A percentile compares a stretch with the other conserved stretches of the same genome.
These are phyloP conservation scores for Bos indicus DNA, from an alignment of 2,113 vertebrate species.

Conservation along the genomic window DNA sequence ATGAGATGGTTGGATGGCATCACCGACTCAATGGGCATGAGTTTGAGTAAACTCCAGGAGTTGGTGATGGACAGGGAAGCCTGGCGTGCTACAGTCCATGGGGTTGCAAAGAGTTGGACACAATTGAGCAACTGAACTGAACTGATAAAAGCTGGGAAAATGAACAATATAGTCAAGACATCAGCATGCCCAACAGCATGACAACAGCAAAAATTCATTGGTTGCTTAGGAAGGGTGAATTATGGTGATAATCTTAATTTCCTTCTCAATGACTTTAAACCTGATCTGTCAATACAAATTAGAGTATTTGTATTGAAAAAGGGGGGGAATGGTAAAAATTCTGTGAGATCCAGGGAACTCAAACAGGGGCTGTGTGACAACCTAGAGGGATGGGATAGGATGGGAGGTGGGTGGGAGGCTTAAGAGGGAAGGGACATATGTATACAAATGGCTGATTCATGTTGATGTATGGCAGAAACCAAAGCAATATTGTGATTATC, in stretches of 20 bases:
- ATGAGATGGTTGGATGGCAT: background rate
- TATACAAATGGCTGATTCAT: background rate
- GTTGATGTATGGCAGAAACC: background rate
- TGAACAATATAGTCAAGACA: background rate
- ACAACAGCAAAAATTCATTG: background rate
- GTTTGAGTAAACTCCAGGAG: background rate
- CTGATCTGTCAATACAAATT: background rate
- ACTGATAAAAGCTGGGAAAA: background rate
- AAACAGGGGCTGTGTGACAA: background rate
- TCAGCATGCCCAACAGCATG: background rate
- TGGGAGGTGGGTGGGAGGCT: background rate
- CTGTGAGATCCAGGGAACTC: background rate
- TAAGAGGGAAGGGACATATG: background rate
- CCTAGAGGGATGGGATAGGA: background rate
- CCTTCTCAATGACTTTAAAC: background rate
- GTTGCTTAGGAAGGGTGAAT: background rate
- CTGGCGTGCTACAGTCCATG: background rate
- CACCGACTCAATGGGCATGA: background rate
- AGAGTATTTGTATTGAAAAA: background rate
- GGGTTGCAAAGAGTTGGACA: background rate
- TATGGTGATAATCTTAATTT: background rate
- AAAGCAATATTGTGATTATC: background rate
- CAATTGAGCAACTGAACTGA: background rate
- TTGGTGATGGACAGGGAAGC: background rate
- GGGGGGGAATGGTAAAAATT: background rate